Evolutionary conservation across 2,113 vertebrate species (phyloP).

Genomic region (Nannospalax galili): DNA sequence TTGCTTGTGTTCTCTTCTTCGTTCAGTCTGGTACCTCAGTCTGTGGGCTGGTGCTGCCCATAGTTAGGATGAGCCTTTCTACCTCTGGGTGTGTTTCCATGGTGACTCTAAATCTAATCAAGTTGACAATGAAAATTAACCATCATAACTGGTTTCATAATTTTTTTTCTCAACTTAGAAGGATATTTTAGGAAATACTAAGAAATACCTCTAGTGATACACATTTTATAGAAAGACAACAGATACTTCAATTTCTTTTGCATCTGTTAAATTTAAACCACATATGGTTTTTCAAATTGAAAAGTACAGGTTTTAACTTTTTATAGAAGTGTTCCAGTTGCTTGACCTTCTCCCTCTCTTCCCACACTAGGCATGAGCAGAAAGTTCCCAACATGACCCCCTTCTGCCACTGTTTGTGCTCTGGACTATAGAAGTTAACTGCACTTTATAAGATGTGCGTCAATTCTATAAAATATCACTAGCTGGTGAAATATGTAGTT

Average conservation of each 20-base stretch:
- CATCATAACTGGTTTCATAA: background rate
- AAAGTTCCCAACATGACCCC: background rate
- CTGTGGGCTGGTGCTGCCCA: no score
- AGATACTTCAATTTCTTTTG: conserved; percentile 38
- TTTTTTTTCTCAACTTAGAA: background rate
- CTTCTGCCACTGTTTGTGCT: background rate
- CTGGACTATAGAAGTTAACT: background rate
- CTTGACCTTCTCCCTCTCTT: background rate
- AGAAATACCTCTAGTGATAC: background rate
- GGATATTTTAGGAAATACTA: conserved; percentile 41
- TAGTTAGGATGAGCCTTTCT: background rate
- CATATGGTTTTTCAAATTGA: background rate
- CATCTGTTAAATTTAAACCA: conserved; percentile 52
- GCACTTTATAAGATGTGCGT: background rate
- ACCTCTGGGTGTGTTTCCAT: background rate
- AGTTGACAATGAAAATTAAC: background rate
- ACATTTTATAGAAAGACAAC: conserved; percentile 31
- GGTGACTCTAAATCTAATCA: background rate
- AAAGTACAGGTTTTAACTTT: conserved; percentile 39
- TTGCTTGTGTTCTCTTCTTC: background rate
- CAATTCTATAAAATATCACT: background rate
- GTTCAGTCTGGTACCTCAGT: background rate
- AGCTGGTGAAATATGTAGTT: background rate
- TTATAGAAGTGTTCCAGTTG: background rate
- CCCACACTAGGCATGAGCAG: background rate